Percentiles rank a stretch among this genome's conserved stretches.
phyloP scores from a whole-genome alignment of 2,797 vertebrate genomes.

The Leptodactylus fallax region DNA sequence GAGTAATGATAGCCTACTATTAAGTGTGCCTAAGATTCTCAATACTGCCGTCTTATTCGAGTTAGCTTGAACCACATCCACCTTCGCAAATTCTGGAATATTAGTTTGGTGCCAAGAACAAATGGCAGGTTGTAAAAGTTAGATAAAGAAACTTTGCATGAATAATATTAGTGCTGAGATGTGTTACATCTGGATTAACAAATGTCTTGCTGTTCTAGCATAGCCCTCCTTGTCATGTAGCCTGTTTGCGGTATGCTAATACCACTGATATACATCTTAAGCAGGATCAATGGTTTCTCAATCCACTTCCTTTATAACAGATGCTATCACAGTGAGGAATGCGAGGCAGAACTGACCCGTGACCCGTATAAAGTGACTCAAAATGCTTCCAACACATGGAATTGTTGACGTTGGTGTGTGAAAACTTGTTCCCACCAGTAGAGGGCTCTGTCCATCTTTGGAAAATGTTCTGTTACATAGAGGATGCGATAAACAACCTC shows the following conservation, averaged over 20 bases:
- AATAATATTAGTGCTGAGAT: neutral
- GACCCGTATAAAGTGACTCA: neutral
- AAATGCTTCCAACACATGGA: neutral
- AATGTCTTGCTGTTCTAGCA: neutral
- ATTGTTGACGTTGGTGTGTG: neutral
- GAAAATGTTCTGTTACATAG: neutral
- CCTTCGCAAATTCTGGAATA: neutral
- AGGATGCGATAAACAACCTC: neutral
- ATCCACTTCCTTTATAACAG: neutral
- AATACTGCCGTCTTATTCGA: too few relatives aligned
- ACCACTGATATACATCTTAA: conserved; percentile 10
- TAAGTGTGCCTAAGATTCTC: too few relatives aligned
- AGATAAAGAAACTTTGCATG: neutral
- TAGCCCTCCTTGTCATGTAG: neutral
- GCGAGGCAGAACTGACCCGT: neutral
- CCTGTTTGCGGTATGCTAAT: conserved; percentile 22
- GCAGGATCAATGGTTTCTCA: neutral
- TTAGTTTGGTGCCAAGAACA: neutral
- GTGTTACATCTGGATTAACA: neutral
- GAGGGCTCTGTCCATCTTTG: conserved; percentile 11
- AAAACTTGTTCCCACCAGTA: neutral
- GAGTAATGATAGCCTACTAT: too few relatives aligned
- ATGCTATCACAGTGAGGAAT: conserved; percentile 20
- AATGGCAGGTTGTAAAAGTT: neutral
- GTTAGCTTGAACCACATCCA: neutral